These are phyloP conservation scores for Tenebrosternarchus preto DNA, from an alignment of 2,113 vertebrate genomes.

Conservation along the genomic window DNA sequence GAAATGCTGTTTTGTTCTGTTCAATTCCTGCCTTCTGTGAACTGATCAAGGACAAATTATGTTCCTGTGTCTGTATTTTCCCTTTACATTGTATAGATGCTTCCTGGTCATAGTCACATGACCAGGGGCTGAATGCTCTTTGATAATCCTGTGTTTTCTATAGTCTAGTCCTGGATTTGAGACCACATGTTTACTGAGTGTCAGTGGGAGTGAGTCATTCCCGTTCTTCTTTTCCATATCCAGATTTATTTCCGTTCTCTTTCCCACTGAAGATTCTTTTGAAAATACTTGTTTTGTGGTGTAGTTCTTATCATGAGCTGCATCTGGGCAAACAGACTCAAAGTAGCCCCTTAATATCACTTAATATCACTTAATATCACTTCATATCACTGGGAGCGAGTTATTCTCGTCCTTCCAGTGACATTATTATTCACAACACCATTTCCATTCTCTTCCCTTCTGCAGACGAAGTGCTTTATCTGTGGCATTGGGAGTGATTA, in stretches of 20 bases:
- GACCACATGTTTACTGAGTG: no score
- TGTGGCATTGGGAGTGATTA: slow-evolving; percentile 77
- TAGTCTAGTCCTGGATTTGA: no score
- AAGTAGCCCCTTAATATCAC: neutral
- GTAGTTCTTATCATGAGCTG: neutral
- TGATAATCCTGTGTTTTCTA: no score
- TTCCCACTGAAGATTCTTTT: neutral
- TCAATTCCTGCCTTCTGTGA: no score
- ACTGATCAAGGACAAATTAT: no score
- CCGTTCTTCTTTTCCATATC: no score
- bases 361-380: no score
- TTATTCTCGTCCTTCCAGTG: no score
- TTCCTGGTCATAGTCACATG: neutral
- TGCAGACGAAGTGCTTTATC: slow-evolving; percentile 77
- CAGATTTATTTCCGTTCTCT: neutral
- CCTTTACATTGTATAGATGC: neutral
- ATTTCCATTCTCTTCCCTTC: slow-evolving; percentile 40
- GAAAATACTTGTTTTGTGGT: no score
- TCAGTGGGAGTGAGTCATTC: no score
- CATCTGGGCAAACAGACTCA: neutral
- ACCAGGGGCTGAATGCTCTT: neutral
- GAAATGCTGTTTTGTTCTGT: no score
- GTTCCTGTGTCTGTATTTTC: neutral
- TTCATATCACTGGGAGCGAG: no score
- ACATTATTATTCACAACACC: neutral